These are phyloP conservation scores for Anthonomus grandis DNA, from an alignment of 1,140 invertebrate genomes.

Conservation along the genomic window DNA sequence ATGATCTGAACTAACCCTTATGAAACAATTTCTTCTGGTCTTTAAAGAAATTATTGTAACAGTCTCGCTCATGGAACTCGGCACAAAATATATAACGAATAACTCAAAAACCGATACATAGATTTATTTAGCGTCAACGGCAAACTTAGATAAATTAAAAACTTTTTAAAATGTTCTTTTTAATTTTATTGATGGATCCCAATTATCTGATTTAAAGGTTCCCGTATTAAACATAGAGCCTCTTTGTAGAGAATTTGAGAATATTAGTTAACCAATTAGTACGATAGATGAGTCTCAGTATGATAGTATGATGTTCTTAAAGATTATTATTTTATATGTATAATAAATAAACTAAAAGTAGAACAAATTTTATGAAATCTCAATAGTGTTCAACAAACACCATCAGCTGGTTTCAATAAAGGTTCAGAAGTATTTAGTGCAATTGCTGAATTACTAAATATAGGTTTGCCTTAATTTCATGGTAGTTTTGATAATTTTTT, in stretches of 20 bases:
- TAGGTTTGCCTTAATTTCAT: background rate
- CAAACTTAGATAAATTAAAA: background rate
- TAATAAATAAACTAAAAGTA: background rate
- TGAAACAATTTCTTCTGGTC: no score
- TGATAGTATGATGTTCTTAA: background rate
- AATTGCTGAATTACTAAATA: no score
- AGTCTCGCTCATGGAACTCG: no score
- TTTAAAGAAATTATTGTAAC: no score
- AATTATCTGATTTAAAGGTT: background rate
- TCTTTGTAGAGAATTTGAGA: no score
- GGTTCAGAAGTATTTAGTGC: background rate
- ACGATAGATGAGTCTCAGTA: no score
- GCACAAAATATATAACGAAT: no score
- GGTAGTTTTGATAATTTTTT: background rate
- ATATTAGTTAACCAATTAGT: no score
- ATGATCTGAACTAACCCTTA: no score
- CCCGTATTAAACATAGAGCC: background rate
- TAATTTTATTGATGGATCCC: no score
- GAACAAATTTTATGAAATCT: background rate
- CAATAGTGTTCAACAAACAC: background rate
- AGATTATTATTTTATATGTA: background rate
- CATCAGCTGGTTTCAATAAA: background rate
- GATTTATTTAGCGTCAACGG: no score
- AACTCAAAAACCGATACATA: no score
- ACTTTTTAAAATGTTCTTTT: background rate